Evolutionary conservation across 2,888 invertebrate species (phyloP).

Genomic region (Quadriops clusia): DNA sequence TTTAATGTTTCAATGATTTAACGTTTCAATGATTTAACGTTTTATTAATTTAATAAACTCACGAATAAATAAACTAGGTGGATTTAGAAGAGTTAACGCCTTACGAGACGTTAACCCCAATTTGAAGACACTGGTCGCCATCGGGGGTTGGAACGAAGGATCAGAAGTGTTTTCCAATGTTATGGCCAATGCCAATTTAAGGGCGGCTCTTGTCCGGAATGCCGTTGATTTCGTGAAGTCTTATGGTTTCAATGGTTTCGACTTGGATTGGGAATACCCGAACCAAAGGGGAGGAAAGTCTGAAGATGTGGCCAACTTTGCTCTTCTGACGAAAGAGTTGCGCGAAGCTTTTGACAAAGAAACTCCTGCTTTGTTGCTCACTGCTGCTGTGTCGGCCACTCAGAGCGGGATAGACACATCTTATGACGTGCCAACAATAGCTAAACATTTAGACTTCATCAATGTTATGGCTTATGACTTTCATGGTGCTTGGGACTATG

Average conservation of each 20-base stretch:
- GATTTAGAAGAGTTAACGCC: slow-evolving; percentile 4
- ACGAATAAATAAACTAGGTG: slow-evolving; percentile 2
- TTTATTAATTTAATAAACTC: too few species aligned
- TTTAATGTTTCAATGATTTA: too few species aligned
- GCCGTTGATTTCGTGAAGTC: slow-evolving; percentile 42
- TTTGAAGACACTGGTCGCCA: slow-evolving; percentile 48
- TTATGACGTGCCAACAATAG: slow-evolving; percentile 1
- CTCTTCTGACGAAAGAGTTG: background rate
- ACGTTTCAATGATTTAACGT: too few species aligned
- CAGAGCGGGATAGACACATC: too few species aligned
- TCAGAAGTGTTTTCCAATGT: slow-evolving; percentile 33
- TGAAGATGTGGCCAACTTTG: slow-evolving; percentile 3
- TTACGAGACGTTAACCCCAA: slow-evolving; percentile 33
- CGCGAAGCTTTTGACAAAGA: background rate
- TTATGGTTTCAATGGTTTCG: slow-evolving; percentile 57
- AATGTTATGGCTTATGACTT: slow-evolving; percentile 66
- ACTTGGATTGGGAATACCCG: slow-evolving; percentile 65
- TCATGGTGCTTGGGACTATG: slow-evolving; percentile 53
- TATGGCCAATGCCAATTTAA: slow-evolving; percentile 33
- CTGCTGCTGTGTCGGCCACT: background rate
- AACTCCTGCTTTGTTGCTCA: background rate
- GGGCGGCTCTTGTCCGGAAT: slow-evolving; percentile 46
- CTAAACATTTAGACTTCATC: slow-evolving; percentile 51
- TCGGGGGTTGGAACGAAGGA: slow-evolving; percentile 59
- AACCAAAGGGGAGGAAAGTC: slow-evolving; percentile 43